A percentile compares a stretch with the other conserved stretches of the same genome.
Conservation (phyloP, 2,113 vertebrate genomes). For the Sinocyclocheilus anophthalmus region DNA sequence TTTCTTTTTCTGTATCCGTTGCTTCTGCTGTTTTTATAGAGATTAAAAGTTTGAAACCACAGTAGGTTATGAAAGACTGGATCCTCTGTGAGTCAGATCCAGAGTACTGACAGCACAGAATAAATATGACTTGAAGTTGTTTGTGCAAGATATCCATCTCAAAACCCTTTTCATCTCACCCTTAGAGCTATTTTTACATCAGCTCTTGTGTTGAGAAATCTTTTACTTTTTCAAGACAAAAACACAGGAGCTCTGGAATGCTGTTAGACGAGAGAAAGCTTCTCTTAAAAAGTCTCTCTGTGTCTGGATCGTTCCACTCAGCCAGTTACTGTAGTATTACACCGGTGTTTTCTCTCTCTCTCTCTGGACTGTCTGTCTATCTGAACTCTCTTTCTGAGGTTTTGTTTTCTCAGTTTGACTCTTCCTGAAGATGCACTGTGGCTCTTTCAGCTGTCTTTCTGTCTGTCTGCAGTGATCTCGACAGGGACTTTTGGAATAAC, state of each 20-base stretch:
- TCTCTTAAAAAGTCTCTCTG: constrained; percentile 1
- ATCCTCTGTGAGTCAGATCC: constrained; percentile 4
- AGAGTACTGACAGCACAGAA: constrained; percentile 16
- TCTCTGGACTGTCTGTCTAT: not conserved
- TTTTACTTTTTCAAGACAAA: constrained; percentile 16
- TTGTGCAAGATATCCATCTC: constrained; percentile 13
- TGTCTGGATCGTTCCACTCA: not conserved
- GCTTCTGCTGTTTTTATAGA: not conserved
- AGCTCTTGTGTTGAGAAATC: not conserved
- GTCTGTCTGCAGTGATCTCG: constrained; percentile 91
- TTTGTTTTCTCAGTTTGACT: not conserved
- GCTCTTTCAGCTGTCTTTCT: constrained; percentile 24
- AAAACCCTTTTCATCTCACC: constrained; percentile 13
- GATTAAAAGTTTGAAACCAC: not conserved
- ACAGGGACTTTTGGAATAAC: constrained; percentile 99
- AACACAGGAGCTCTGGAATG: not conserved
- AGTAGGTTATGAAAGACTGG: not conserved
- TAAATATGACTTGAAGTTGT: constrained; percentile 6
- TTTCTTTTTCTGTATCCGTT: not conserved
- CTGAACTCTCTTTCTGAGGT: not conserved
- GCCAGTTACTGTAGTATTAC: constrained; percentile 15
- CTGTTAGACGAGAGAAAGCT: not conserved
- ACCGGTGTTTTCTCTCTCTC: not conserved
- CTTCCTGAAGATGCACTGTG: not conserved
- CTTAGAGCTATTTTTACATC: constrained; percentile 7